Base-by-base conservation (phyloP, 2,797 vertebrate genomes). In the Telmatherina bonti region DNA sequence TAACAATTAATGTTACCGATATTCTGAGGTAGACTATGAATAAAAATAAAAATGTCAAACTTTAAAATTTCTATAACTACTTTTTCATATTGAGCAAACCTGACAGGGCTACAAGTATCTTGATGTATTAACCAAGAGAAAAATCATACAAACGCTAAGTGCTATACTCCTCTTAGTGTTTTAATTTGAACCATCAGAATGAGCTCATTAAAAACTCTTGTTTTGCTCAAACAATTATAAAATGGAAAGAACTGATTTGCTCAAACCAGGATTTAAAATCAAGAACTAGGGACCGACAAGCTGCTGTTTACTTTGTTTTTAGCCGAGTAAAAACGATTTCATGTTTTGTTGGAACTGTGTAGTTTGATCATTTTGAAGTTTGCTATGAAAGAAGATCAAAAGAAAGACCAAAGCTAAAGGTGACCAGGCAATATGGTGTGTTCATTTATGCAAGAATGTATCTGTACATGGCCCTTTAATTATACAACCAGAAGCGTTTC, bases 381-480 rank as follows among this genome's bases (percentile, higher is more conserved):
- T 78, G 72, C 51, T 61, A 79, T 82, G 84, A 89, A 83, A 82
- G 83, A 88, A 90, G 92, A 94, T 92, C 89, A 92, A 93, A 92
- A 90, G 88, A 90, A 92, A 86, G 82, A 86, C 81, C 86, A 88
- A 83, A 87, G 81, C 78, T 84, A 85, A 91, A 90, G 61, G 82
- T 87, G 89, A 92, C 90, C 91, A 71, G 47, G 77, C 73, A 86
- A 91, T 87, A 85, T 70, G 66, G 76, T 67, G 67, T 53, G 74
- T 76, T 75, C 82, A 58, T 70, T 76, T 56, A 63, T 66, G 65
- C 24, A 36, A 33, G 22, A 1, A 7, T 49, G 36, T 27, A 72
- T 83, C 57, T 74, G 77, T 83, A 81, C 85, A 82, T 77, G 84
- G 84, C 80, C 78, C 79, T 87, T 91, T 87, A 91, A 93, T 92